Evolutionary conservation across 2,888 invertebrate genomes (phyloP).

Genomic region (Cephus nigrinus): DNA sequence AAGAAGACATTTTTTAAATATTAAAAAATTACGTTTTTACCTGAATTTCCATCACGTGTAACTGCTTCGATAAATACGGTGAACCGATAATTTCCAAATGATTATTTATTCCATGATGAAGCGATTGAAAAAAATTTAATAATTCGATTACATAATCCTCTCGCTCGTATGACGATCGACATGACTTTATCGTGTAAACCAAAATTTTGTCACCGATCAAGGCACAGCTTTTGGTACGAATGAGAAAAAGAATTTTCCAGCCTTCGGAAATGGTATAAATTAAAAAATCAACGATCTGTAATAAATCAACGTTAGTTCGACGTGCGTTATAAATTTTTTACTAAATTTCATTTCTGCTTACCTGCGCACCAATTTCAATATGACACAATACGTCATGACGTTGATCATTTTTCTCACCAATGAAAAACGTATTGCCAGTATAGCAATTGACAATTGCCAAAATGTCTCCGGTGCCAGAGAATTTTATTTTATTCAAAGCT

Average conservation of each 20-base stretch:
- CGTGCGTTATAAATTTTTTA: background rate
- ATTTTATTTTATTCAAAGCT: constrained; percentile 42
- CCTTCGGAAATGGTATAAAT: constrained; percentile 32
- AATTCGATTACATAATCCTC: constrained; percentile 32
- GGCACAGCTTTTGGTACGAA: constrained; percentile 22
- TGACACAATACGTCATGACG: background rate
- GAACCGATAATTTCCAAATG: constrained; percentile 34
- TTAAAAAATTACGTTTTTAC: constrained; percentile 25
- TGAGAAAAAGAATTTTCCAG: constrained; percentile 39
- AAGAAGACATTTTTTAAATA: background rate
- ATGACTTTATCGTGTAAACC: constrained; percentile 35
- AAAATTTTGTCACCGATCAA: constrained; percentile 33
- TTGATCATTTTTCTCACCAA: constrained; percentile 12
- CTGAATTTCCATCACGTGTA: constrained; percentile 45
- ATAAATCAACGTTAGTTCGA: background rate
- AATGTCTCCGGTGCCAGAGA: constrained; percentile 37
- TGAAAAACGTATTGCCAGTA: constrained; percentile 40
- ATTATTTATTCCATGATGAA: constrained; percentile 34
- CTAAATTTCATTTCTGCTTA: background rate
- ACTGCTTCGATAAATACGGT: constrained; percentile 48
- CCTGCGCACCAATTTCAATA: background rate
- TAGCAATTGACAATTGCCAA: constrained; percentile 35
- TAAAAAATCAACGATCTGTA: constrained; percentile 45
- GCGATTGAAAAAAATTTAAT: constrained; percentile 27
- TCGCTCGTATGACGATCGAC: constrained; percentile 6